Evolutionary conservation across 2,113 vertebrate genomes (phyloP), one percentile per base, ranked within the genome.

Genomic region (Eidolon helvum): DNA sequence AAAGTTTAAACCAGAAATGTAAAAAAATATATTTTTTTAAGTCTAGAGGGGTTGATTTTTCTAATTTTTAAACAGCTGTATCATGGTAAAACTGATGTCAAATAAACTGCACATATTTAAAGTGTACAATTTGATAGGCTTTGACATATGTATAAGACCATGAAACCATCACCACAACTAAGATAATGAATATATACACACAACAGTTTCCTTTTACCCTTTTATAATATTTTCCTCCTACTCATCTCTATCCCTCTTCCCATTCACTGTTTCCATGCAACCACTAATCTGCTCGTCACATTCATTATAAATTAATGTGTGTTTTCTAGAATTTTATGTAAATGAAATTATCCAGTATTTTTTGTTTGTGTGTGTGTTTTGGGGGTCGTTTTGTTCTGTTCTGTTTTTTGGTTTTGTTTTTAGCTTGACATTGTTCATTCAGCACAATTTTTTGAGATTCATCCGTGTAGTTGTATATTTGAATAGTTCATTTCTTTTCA

Each of bases 361-460:
- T 68, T 57, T 24, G 30, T 65, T 35, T 50, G 45, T 50, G n/a
- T 30, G 33, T 50, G 19, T 30, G 21, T 22, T 57, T 63, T 30
- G 59, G 26, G 26, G 11, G 28, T 26, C 2, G 26, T n/a, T 50
- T 22, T 66, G 19, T 30, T 68, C 14, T 48, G 26, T n/a, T 50
- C 14, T 66, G 19, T 30, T 68, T 22, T 48, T 35, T 45, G n/a
- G 24, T 80, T 61, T 66, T 66, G 6, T 22, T 50, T 50, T 50
- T 50, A 50, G 50, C 50, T 38, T 87, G 65, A 3, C 10, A 55
- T 93, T 91, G 93, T 80, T 78, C 30, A 79, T 87, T 83, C 22
- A 72, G n/a, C 19, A 95, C 30, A 72, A 16, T 15, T 75, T 87
- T 96, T 95, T 87, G 71, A 96, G 61, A 84, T 63, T 92, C 7